Evolutionary conservation across 1,140 invertebrate genomes (phyloP).

Genomic region (Temnothorax nylanderi): DNA sequence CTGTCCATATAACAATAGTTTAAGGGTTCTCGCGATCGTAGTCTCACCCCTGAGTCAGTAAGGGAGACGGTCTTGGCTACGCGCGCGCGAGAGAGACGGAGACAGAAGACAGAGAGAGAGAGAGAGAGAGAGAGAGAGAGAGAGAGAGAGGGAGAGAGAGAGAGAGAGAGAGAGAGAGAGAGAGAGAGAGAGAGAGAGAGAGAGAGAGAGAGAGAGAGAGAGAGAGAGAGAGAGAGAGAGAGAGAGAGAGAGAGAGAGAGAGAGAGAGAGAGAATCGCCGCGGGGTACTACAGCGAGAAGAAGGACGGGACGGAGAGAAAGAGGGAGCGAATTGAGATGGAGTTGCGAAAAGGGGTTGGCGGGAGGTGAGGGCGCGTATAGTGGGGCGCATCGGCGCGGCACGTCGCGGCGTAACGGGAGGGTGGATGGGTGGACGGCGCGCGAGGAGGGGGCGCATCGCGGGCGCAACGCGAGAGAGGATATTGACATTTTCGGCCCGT

Average conservation of each 20-base stretch:
- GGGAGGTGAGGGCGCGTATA: slow-evolving; percentile 5
- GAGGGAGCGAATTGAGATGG: slow-evolving; percentile 53
- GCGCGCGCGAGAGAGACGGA: slow-evolving; percentile 17
- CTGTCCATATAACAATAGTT: background rate
- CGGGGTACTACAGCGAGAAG: background rate
- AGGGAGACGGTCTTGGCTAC: background rate
- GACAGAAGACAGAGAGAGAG: slow-evolving; percentile 22
- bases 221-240: slow-evolving; percentile 35
- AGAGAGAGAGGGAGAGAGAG: slow-evolving; percentile 35
- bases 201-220: slow-evolving; percentile 32
- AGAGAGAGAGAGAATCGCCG: background rate
- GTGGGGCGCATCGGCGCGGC: slow-evolving; percentile 22
- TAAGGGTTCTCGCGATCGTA: no score
- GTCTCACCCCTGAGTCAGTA: background rate
- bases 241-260: background rate
- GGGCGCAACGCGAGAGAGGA: slow-evolving; percentile 78
- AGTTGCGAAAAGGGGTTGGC: slow-evolving; percentile 23
- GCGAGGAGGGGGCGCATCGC: slow-evolving; percentile 72
- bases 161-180: background rate
- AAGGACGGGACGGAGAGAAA: slow-evolving; percentile 7
- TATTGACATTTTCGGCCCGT: slow-evolving; percentile 84
- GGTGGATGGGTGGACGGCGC: background rate
- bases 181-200: slow-evolving; percentile 6
- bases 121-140: slow-evolving; percentile 33
- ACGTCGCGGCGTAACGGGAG: background rate